phyloP scores from a whole-genome alignment of 2,888 invertebrate species.

The Margaritifera margaritifera region DNA sequence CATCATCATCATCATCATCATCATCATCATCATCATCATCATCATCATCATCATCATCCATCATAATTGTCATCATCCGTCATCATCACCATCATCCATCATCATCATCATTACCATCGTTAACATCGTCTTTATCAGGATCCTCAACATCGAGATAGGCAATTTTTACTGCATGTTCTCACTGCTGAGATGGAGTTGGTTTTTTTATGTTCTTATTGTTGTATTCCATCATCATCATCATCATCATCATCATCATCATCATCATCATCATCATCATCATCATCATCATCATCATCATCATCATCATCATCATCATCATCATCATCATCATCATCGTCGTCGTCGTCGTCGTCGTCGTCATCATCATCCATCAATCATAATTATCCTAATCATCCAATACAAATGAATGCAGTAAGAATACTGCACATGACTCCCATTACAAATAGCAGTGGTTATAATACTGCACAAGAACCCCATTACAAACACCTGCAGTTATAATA shows the following conservation, averaged over 20 bases:
- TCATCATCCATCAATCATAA: no score
- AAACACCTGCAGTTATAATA: no score
- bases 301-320: slow-evolving; percentile 1
- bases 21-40: slow-evolving; percentile 1
- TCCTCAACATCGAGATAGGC: not conserved
- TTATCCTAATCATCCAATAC: no score
- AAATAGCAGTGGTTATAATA: no score
- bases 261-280: slow-evolving; percentile 1
- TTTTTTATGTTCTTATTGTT: no score
- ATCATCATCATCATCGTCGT: slow-evolving; percentile 1
- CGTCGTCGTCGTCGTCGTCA: no score
- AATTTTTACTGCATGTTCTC: not conserved
- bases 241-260: slow-evolving; percentile 1
- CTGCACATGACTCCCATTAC: no score
- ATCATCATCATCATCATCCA: no score
- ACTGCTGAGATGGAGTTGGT: no score
- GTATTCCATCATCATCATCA: not conserved
- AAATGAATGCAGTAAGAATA: no score
- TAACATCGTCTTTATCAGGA: not conserved
- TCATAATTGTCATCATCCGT: no score
- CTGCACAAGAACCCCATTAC: no score
- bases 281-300: slow-evolving; percentile 1
- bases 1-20: slow-evolving; percentile 1
- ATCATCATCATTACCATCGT: not conserved
- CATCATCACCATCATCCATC: not conserved